These are phyloP conservation scores for Mantis religiosa DNA, from an alignment of 2,888 invertebrate genomes.

Conservation along the genomic window DNA sequence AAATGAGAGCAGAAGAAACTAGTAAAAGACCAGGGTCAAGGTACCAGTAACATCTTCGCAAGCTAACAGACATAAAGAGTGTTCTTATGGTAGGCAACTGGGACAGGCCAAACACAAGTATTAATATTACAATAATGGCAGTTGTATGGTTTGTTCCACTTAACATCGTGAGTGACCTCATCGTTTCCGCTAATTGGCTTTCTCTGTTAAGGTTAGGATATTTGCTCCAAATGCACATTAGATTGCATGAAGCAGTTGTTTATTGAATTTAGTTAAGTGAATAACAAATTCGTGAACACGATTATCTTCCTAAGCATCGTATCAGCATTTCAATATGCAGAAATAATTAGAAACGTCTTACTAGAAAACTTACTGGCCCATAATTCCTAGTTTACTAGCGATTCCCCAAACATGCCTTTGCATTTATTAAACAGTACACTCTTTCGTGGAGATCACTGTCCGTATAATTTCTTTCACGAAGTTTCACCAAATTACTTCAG, in stretches of 20 bases:
- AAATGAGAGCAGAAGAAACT: not conserved
- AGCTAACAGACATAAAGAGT: not conserved
- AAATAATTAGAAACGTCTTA: not conserved
- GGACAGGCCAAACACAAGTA: not conserved
- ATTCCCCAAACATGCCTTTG: too few species aligned
- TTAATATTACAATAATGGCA: not conserved
- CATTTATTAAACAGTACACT: too few species aligned
- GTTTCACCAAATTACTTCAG: too few species aligned
- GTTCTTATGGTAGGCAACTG: not conserved
- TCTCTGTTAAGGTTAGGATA: not conserved
- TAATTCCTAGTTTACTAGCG: too few species aligned
- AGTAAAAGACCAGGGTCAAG: not conserved
- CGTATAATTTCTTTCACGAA: too few species aligned
- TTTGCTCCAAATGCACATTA: not conserved
- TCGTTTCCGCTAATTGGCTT: not conserved
- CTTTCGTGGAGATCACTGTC: too few species aligned
- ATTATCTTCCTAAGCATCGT: not conserved
- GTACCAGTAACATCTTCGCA: not conserved
- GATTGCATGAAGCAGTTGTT: not conserved
- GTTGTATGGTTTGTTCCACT: not conserved
- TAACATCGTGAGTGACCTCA: not conserved
- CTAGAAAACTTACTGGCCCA: too few species aligned
- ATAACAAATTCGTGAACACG: not conserved
- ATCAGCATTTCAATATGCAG: not conserved
- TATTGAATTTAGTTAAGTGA: not conserved